Base-by-base conservation (phyloP, 2,113 vertebrate species). In the Pelecanus crispus region DNA sequence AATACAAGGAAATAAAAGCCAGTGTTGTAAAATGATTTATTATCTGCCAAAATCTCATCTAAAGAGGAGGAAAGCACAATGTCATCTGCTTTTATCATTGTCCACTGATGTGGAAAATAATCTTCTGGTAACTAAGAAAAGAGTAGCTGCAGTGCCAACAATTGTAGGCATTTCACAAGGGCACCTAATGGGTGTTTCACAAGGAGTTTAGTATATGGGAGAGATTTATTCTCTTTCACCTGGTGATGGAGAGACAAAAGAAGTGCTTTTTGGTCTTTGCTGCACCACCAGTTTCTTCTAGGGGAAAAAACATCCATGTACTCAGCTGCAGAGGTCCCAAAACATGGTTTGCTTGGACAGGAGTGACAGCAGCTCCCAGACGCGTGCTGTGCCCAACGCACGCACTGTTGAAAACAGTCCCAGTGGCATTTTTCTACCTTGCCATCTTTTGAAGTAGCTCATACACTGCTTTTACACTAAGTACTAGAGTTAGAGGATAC, bases 81-180 rank as follows among this genome's bases (percentile, higher is more conserved):
- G 73, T 55, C 62, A 59, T 88, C 75, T 80, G 50, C 78, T 92
- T 96, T 95, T 94, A 74, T 96, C 58, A 49, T 87, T 94, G 65
- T 77, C 50, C 78, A 78, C 55, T 88, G 86, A 59, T 65, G 92
- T 93, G 78, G 86, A 96, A 96, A 97, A 95, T 52, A 97, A 88
- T 96, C 56, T 92, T 86, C 75, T 83, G 81, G 68, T 92, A 87
- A 95, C 86, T 90, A 66, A 84, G 94, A 89, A 90, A 83, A 94
- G 84, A 86, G 84, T 63, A 95, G 78, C 78, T 95, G 53, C 70
- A 91, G 65, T 86, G 93, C 90, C 93, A 97, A 53, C 71, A 40
- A 36, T 56, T 77, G 66, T 45, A 50, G 55, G 38, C 52, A 44
- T 96, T 95, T 90, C 86, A 82, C 53, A 90, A 68, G 53, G 81